phyloP scores from a whole-genome alignment of 2,797 vertebrate species.

The Darevskia nairensis region DNA sequence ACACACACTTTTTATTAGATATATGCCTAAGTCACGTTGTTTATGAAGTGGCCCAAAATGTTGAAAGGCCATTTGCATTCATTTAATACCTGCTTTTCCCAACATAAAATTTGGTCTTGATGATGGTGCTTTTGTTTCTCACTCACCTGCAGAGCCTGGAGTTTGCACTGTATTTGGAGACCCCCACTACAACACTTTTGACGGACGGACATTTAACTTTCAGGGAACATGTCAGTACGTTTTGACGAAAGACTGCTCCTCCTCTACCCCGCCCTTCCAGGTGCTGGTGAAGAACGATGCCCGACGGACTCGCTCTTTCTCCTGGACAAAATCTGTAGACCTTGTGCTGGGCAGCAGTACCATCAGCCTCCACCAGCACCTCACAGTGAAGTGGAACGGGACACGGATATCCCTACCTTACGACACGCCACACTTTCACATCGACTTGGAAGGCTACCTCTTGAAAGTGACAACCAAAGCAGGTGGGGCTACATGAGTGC shows the following conservation, averaged over 20 bases:
- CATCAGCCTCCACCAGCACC: conserved; percentile 94
- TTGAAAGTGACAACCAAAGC: conserved; percentile 93
- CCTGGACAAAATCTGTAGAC: conserved; percentile 98
- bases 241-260: conserved; percentile 92
- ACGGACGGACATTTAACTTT: conserved; percentile 98
- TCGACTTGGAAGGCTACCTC: conserved; percentile 95
- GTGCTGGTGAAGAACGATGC: conserved; percentile 97
- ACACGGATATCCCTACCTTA: conserved; percentile 92
- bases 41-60: background rate
- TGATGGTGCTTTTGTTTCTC: conserved; percentile 78
- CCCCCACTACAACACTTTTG: conserved; percentile 99
- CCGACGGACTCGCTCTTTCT: conserved; percentile 93
- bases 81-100: conserved; percentile 10
- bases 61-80: background rate
- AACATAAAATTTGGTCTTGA: conserved; percentile 62
- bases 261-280: conserved; percentile 87
- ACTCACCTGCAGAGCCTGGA: conserved; percentile 89
- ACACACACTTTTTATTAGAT: background rate
- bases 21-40: background rate
- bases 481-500: conserved; percentile 77
- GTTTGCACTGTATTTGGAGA: conserved; percentile 99
- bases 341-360: conserved; percentile 84
- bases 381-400: conserved; percentile 94
- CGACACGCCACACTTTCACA: conserved; percentile 88
- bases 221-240: conserved; percentile 99